Conservation (phyloP, 2,113 vertebrate genomes). For the Solea senegalensis region DNA sequence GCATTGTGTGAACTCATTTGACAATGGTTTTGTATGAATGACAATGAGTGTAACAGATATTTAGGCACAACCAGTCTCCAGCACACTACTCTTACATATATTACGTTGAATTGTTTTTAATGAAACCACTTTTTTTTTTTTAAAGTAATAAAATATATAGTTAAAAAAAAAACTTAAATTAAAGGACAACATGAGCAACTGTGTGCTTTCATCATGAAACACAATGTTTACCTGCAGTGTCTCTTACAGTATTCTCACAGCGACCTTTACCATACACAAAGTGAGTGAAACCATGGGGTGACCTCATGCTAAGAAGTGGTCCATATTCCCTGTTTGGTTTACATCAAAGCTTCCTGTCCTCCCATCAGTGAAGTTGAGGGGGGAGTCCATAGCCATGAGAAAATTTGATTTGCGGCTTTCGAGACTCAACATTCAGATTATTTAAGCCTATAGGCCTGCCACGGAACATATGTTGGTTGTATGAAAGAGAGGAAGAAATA, state of each 20-base stretch:
- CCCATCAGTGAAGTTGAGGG: constrained; percentile 4
- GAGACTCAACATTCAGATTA: constrained; percentile 21
- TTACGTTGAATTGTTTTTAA: too few species aligned
- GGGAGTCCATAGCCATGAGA: constrained; percentile 7
- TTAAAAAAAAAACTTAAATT: too few species aligned
- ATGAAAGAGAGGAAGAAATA: constrained; percentile 8
- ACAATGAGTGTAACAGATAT: too few species aligned
- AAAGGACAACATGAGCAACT: neutral
- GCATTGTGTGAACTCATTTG: too few species aligned
- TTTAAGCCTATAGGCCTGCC: constrained; percentile 3
- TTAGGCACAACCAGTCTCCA: too few species aligned
- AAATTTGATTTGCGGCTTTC: constrained; percentile 31
- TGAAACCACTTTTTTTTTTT: too few species aligned
- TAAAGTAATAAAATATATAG: too few species aligned
- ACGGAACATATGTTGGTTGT: constrained; percentile 4
- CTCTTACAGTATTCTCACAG: neutral
- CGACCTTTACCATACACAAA: constrained; percentile 24
- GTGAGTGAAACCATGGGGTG: constrained; percentile 27
- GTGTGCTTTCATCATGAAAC: constrained; percentile 26
- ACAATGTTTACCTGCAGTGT: constrained; percentile 38
- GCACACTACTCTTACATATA: too few species aligned
- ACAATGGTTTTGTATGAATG: too few species aligned
- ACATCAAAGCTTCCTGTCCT: constrained; percentile 53
- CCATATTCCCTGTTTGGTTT: constrained; percentile 48
- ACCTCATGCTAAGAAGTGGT: constrained; percentile 45